Conservation (phyloP, 2,888 invertebrate species). For the Isoperla grammatica region DNA sequence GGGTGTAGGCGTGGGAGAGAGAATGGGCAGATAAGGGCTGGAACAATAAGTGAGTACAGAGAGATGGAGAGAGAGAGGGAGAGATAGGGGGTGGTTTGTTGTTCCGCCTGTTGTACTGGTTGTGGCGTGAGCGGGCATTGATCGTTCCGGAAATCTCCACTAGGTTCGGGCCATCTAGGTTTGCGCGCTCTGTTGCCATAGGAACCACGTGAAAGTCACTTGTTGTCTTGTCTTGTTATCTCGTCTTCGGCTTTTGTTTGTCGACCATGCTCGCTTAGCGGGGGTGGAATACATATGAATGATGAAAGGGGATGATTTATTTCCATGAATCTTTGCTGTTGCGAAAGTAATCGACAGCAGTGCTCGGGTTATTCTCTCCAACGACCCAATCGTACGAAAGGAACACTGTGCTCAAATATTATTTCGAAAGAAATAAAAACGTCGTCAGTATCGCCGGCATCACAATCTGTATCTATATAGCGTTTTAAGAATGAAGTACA, state of each 20-base stretch:
- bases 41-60: no score
- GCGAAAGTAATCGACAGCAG: no score
- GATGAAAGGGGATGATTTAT: neutral
- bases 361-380: no score
- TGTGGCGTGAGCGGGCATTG: conserved; percentile 6
- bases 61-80: neutral
- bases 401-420: no score
- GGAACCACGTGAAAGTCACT: conserved; percentile 17
- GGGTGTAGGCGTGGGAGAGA: neutral
- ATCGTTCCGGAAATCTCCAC: conserved; percentile 11
- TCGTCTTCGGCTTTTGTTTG: neutral
- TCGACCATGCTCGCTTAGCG: neutral
- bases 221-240: conserved; percentile 11
- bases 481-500: no score
- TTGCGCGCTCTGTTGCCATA: conserved; percentile 15
- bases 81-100: conserved; percentile 1
- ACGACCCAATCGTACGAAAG: no score
- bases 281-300: neutral
- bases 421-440: no score
- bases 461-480: no score
- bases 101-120: conserved; percentile 13
- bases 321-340: no score
- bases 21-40: neutral
- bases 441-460: no score
- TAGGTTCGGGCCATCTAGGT: conserved; percentile 8